Conservation (phyloP, 2,888 invertebrate genomes). For the Zonitis immaculata region DNA sequence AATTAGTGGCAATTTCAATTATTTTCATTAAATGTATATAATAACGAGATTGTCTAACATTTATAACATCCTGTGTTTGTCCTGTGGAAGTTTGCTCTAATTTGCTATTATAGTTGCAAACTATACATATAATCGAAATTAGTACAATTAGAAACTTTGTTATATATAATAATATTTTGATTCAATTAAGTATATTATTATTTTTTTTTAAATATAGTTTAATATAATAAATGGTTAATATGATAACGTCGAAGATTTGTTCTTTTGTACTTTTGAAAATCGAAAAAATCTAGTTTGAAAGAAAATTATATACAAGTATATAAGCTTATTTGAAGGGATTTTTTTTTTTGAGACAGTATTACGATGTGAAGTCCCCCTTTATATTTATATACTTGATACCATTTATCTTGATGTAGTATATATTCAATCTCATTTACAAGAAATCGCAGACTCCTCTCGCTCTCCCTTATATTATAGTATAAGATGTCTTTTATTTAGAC, state of each 20-base stretch:
- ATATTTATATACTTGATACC: neutral
- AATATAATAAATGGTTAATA: too few relatives aligned
- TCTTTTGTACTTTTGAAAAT: neutral
- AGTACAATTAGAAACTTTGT: too few relatives aligned
- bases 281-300: neutral
- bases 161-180: too few relatives aligned
- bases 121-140: too few relatives aligned
- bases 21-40: neutral
- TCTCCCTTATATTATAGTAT: too few relatives aligned
- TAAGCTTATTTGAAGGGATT: neutral
- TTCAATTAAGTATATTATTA: too few relatives aligned
- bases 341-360: neutral
- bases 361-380: neutral
- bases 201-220: too few relatives aligned
- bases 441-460: too few relatives aligned
- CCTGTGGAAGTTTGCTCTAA: slow-evolving; percentile 29
- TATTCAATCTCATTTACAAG: neutral
- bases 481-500: neutral
- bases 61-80: slow-evolving; percentile 11
- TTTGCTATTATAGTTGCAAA: slow-evolving; percentile 31
- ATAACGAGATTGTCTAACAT: neutral
- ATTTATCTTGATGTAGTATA: neutral
- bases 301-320: neutral
- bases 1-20: neutral
- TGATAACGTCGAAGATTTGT: neutral